phyloP scores from a whole-genome alignment of 1,140 invertebrate species.

The Portunus trituberculatus region DNA sequence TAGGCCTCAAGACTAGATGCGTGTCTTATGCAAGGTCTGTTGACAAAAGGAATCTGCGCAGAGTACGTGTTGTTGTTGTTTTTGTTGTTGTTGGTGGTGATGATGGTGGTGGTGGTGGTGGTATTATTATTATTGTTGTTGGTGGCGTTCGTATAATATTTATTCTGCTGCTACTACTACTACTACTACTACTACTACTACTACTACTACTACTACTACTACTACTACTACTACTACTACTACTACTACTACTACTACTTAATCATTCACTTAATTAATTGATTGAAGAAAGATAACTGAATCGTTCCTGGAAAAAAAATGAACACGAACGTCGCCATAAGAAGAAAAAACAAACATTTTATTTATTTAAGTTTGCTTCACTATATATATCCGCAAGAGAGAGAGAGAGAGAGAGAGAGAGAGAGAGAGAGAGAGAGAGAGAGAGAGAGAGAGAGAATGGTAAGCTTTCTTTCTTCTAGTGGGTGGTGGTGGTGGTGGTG shows the following conservation, averaged over 20 bases:
- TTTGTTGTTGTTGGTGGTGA: background rate
- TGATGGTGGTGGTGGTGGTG: background rate
- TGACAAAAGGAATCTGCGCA: too few relatives aligned
- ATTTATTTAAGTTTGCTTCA: too few relatives aligned
- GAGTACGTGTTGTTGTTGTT: too few relatives aligned
- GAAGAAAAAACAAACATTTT: too few relatives aligned
- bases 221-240: background rate
- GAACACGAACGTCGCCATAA: too few relatives aligned
- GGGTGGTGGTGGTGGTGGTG: background rate
- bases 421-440: conserved; percentile 34
- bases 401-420: background rate
- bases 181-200: conserved; percentile 23
- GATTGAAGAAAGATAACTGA: too few relatives aligned
- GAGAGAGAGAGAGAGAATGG: conserved; percentile 35
- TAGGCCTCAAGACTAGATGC: too few relatives aligned
- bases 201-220: conserved; percentile 22
- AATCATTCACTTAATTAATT: too few relatives aligned
- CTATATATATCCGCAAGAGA: too few relatives aligned
- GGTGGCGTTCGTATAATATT: background rate
- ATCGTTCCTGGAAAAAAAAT: too few relatives aligned
- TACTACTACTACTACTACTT: conserved; percentile 17
- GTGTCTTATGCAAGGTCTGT: too few relatives aligned
- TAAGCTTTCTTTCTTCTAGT: background rate
- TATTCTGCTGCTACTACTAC: conserved; percentile 13
- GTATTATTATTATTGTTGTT: too few relatives aligned